These are phyloP conservation scores for Dermolepida albohirtum DNA, from an alignment of 2,888 invertebrate genomes.

Conservation along the genomic window DNA sequence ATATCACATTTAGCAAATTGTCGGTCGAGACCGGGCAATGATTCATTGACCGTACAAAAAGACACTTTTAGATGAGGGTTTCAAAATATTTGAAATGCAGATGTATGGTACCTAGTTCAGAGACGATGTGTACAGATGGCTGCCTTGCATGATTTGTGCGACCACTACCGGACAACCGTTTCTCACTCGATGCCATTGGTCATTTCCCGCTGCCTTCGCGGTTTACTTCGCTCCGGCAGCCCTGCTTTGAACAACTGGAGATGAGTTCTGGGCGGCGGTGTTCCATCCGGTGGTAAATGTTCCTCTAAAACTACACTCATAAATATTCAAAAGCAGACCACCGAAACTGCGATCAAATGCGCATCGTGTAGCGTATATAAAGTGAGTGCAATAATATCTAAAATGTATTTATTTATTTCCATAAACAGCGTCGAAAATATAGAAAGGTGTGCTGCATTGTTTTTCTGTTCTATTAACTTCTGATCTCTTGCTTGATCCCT, in stretches of 20 bases:
- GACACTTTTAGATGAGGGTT: slow-evolving; percentile 26
- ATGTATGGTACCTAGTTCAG: slow-evolving; percentile 59
- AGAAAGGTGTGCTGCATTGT: background rate
- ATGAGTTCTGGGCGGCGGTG: slow-evolving; percentile 27
- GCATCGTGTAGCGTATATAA: slow-evolving; percentile 1
- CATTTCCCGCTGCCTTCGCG: slow-evolving; percentile 46
- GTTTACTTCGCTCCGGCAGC: slow-evolving; percentile 43
- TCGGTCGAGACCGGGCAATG: background rate
- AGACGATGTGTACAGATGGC: slow-evolving; percentile 62
- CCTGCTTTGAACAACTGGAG: slow-evolving; percentile 28
- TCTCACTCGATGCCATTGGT: slow-evolving; percentile 45
- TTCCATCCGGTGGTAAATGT: slow-evolving; percentile 32
- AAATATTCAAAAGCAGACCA: slow-evolving; percentile 35
- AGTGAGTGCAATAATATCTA: slow-evolving; percentile 17
- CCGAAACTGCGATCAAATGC: background rate
- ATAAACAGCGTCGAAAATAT: background rate
- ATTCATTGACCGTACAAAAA: slow-evolving; percentile 12
- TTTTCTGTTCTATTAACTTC: too few species aligned
- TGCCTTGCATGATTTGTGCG: slow-evolving; percentile 62
- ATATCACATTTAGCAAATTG: too few species aligned
- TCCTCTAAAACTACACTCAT: slow-evolving; percentile 40
- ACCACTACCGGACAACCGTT: slow-evolving; percentile 59
- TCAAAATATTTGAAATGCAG: slow-evolving; percentile 60
- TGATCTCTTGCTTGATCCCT: too few species aligned
- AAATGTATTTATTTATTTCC: slow-evolving; percentile 1